These are phyloP conservation scores for Galaxea fascicularis DNA, from an alignment of 92 coral and sea anemone species.

Conservation along the genomic window DNA sequence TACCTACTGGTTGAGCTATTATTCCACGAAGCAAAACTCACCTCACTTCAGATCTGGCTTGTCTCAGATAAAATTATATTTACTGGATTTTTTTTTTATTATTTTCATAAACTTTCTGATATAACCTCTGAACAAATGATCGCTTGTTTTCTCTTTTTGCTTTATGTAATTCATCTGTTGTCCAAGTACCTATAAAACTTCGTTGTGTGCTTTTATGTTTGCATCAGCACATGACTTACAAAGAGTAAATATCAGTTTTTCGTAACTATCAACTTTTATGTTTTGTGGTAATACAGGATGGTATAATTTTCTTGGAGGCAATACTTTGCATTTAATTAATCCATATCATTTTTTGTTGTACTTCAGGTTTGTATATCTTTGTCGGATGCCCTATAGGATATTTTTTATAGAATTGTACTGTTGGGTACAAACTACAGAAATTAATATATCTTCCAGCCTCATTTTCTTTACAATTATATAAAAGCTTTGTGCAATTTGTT, in stretches of 20 bases:
- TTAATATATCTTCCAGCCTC: not conserved
- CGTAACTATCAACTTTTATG: not conserved
- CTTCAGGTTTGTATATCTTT: not conserved
- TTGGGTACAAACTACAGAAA: not conserved
- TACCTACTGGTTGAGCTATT: slow-evolving; percentile 40
- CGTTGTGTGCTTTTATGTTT: not conserved
- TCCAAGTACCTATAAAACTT: not conserved
- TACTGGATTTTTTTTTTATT: no score
- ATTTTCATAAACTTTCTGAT: no score
- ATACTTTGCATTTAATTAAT: not conserved
- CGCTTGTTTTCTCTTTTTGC: not conserved
- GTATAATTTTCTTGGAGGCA: not conserved
- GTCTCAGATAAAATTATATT: slow-evolving; percentile 51
- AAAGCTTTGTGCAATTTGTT: not conserved
- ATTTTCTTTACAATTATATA: not conserved
- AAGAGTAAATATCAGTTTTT: no score
- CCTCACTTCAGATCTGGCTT: slow-evolving; percentile 41
- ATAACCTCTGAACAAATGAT: no score
- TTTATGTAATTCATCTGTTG: not conserved
- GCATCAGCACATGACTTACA: not conserved
- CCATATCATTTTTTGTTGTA: not conserved
- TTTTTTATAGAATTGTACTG: not conserved
- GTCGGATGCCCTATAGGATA: not conserved
- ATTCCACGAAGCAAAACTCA: slow-evolving; percentile 39
- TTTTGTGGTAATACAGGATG: not conserved